Conservation (phyloP, 2,113 vertebrate genomes). For the Bolborhynchus lineola region DNA sequence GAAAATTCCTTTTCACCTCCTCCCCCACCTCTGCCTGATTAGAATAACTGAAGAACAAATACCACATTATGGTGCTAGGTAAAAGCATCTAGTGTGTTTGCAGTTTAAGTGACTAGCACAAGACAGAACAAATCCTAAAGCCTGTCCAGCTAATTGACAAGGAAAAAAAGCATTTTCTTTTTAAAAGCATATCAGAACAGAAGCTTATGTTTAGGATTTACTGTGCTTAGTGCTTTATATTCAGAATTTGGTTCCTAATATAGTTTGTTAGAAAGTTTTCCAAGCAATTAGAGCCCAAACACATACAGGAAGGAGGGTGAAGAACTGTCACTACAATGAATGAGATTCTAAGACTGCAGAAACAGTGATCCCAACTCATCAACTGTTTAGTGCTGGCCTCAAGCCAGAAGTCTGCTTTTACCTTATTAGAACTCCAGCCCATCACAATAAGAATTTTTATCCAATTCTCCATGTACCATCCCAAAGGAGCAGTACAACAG, state of each 20-base stretch:
- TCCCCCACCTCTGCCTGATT: not conserved
- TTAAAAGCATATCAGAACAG: not conserved
- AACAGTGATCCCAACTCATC: not conserved
- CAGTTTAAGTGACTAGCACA: not conserved
- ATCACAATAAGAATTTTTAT: not conserved
- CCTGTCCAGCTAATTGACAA: not conserved
- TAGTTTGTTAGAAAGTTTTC: not conserved
- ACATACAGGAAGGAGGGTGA: not conserved
- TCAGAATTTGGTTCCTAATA: not conserved
- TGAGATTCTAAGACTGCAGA: not conserved
- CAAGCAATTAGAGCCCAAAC: not conserved
- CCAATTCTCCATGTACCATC: not conserved
- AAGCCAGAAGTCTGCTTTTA: not conserved
- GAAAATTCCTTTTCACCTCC: constrained; percentile 32
- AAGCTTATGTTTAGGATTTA: not conserved
- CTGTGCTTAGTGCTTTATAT: not conserved
- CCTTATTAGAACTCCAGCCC: not conserved
- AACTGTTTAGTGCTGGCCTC: not conserved
- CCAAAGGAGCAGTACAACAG: not conserved
- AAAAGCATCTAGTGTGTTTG: not conserved
- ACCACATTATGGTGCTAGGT: not conserved
- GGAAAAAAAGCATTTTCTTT: not conserved
- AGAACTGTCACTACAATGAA: not conserved
- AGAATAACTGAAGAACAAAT: constrained; percentile 11
- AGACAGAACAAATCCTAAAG: constrained; percentile 20